Evolutionary conservation across 2,888 invertebrate species (phyloP), one percentile per base, ranked within the genome.

Genomic region (Masnerella sp.): DNA sequence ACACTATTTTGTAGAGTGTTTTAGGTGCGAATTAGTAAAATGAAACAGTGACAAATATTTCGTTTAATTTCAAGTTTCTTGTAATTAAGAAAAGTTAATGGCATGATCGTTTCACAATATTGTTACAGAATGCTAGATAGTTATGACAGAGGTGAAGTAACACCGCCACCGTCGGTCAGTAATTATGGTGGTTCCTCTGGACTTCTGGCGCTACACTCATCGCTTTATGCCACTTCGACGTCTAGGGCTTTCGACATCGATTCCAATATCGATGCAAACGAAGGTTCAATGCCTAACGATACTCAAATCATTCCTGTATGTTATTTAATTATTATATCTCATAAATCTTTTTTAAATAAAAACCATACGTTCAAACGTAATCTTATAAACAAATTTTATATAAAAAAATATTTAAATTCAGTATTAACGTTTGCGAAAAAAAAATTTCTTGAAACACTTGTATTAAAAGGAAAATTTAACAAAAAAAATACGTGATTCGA

Each of bases 121-220:
- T 67, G 75, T 84, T 84, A 18, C 80, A 88, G 88, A 75, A 88
- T 88, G 88, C 83, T 88, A 84, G 88, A 88, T 76, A 87, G 84
- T 81, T 88, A 88, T 83, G 86, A 87, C 77, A 83, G 88, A 78
- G 83, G 87, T 74, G 86, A 86, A 82, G 82, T 87, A 82, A 87
- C 87, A 79, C 86, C 87, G 58, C 86, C 87, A 71, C 86, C 86
- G 25, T 84, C 87, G 49, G 84, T 84, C 51, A 83, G 84, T 77
- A 83, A 85, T 77, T 87, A 87, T 78, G 86, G 84, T 70, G 82
- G 85, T 52, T 85, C 87, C 2, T 83, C 86, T 2, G 86, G 87
- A 45, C 84, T 86, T 61, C 76, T 87, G 77, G 84, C 86, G 40
- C 83, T 86, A 64, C 87, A 86, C 80, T 86, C 86, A 30, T 86